Base-by-base conservation (phyloP, 2,888 invertebrate genomes). In the Cataglyphis albicans region DNA sequence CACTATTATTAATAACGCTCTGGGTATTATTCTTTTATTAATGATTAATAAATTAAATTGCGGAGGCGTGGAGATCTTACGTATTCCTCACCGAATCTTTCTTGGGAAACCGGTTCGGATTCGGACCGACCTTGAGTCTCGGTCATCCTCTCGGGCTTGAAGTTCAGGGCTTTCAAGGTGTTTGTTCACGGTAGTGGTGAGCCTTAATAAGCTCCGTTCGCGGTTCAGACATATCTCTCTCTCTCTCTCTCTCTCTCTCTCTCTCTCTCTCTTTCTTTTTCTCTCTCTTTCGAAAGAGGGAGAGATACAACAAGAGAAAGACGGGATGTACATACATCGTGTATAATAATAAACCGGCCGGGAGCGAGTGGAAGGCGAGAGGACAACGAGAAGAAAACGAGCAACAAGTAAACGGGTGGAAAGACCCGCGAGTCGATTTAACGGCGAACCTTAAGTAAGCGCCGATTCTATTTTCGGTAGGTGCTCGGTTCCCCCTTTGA, bases 141-240 rank as follows among this genome's bases (percentile, higher is more conserved):
- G 86, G 85, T 91, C 90, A 86, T 87, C 86, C 72, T 86, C 84
- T 85, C 82, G 80, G 70, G 61, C 64, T 85, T 84, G 89, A 91
- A 91, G 90, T 90, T 90, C 90, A 90, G 87, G 90, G 90, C 76
- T 91, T 86, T 85, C 89, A 86, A 86, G 90, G 87, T 85, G 83
- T 80, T 83, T 73, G 75, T 80, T 68, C 59, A 59, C 78, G 44
- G 25, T 35, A 44, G 76, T 83, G 76, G 82, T 78, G 81, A 61
- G 82, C 70, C 83, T 89, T 90, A 90, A 89, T 88, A 86, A 86
- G 86, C 82, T 25, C 63, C 63, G 85, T 44, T 73, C 35, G 74
- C 67, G 48, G 18, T 57, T 32, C 67, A 59, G 74, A 48, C 64
- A 44, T 48, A n/a, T 18, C 48, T 48, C 12, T 41, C 48, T 48